These are phyloP conservation scores for Amphipoea oculea DNA, from an alignment of 2,888 invertebrate species.

Conservation along the genomic window DNA sequence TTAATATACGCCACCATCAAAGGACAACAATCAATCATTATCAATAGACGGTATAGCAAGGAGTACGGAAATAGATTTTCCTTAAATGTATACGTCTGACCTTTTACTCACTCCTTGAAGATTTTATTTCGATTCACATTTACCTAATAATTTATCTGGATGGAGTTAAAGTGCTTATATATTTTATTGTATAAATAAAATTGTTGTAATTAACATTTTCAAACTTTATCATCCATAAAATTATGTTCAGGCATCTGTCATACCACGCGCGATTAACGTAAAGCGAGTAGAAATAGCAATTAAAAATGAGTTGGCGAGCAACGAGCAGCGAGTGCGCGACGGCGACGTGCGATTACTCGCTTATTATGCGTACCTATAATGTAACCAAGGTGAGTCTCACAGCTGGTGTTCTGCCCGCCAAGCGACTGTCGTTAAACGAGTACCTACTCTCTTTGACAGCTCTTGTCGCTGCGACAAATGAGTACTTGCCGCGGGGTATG, in stretches of 20 bases:
- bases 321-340: no score
- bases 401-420: neutral
- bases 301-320: no score
- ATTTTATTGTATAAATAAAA: neutral
- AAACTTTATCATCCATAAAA: neutral
- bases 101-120: neutral
- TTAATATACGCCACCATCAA: neutral
- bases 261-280: neutral
- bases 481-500: no score
- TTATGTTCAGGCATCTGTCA: neutral
- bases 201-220: neutral
- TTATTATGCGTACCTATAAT: neutral
- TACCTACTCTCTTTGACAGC: neutral
- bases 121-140: neutral
- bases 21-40: slow-evolving; percentile 27
- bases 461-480: neutral
- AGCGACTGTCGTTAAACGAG: neutral
- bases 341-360: neutral
- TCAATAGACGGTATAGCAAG: neutral
- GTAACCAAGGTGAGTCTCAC: neutral
- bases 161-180: neutral
- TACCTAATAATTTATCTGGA: no score
- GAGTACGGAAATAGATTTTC: neutral
- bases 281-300: neutral
- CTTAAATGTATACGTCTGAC: neutral